These are phyloP conservation scores for Syngnathus typhle DNA, from an alignment of 2,113 vertebrate genomes.

Conservation along the genomic window DNA sequence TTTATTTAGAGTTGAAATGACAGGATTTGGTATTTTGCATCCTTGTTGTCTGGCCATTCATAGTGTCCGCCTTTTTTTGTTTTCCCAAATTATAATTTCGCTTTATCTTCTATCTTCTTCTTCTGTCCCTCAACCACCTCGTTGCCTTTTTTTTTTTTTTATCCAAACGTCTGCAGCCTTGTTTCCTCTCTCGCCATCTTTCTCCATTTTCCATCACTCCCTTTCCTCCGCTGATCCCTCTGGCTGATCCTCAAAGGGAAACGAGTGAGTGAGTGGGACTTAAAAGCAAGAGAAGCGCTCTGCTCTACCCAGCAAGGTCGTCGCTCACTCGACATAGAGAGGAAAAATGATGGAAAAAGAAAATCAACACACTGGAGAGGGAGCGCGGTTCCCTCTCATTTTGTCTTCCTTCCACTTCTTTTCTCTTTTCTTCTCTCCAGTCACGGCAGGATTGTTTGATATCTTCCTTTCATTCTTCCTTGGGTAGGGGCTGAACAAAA, in stretches of 20 bases:
- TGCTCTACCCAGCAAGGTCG: constrained; percentile 64
- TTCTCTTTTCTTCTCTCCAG: constrained; percentile 45
- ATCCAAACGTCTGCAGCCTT: constrained; percentile 30
- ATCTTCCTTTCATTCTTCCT: constrained; percentile 57
- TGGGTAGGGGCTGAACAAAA: constrained; percentile 46
- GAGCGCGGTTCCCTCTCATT: constrained; percentile 47
- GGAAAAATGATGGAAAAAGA: neutral
- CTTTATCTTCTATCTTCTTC: constrained; percentile 7
- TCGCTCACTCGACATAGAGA: constrained; percentile 49
- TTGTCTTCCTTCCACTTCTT: constrained; percentile 48
- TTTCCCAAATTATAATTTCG: constrained; percentile 39
- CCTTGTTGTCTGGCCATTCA: constrained; percentile 6
- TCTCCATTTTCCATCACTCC: constrained; percentile 47
- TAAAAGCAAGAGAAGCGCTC: constrained; percentile 59
- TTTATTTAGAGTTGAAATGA: constrained; percentile 41
- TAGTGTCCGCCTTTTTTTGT: constrained; percentile 15
- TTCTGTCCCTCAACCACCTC: neutral
- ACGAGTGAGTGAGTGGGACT: constrained; percentile 66
- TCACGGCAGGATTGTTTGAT: constrained; percentile 65
- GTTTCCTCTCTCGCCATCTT: constrained; percentile 47
- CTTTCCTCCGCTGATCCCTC: constrained; percentile 66
- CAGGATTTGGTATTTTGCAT: constrained; percentile 7
- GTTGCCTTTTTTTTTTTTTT: constrained; percentile 21
- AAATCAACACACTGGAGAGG: constrained; percentile 33
- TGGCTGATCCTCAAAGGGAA: constrained; percentile 71